phyloP scores from a whole-genome alignment of 2,113 vertebrate genomes.

The Lamprologus tigripictilis region DNA sequence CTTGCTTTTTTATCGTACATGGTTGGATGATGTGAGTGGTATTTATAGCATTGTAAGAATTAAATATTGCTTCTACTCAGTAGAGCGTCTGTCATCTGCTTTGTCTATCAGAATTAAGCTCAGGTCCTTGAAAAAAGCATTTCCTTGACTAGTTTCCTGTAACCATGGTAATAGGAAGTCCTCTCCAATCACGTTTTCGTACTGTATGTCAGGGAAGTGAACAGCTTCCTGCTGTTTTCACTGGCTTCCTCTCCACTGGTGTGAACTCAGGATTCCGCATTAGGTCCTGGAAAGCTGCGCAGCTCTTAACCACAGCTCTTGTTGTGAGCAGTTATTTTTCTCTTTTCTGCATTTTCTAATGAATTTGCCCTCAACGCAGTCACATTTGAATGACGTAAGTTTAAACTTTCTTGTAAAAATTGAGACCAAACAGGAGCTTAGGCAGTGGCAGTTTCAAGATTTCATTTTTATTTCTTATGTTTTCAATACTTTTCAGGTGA shows the following conservation, averaged over 20 bases:
- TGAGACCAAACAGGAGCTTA: neutral
- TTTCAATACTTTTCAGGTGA: neutral
- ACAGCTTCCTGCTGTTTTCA: conserved; percentile 63
- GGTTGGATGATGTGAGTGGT: neutral
- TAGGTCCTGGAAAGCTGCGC: conserved; percentile 11
- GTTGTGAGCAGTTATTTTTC: neutral
- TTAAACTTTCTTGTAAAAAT: neutral
- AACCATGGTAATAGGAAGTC: conserved; percentile 59
- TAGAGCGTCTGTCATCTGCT: neutral
- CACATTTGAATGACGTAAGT: conserved; percentile 26
- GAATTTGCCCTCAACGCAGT: neutral
- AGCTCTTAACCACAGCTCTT: neutral
- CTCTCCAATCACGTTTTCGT: conserved; percentile 47
- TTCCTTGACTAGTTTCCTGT: conserved; percentile 69
- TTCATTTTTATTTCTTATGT: neutral
- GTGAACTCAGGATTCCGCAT: neutral
- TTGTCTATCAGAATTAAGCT: neutral
- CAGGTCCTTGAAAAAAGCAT: conserved; percentile 7
- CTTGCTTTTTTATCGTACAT: neutral
- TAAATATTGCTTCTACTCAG: neutral
- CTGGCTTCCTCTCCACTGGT: conserved; percentile 45
- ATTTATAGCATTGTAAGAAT: neutral
- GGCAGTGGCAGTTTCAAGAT: neutral
- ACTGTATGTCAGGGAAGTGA: conserved; percentile 46
- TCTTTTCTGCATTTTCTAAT: neutral